Percentiles rank a stretch among this genome's conserved stretches.
Evolutionary conservation across 2,888 invertebrate species (phyloP).

Genomic region (Epirrita christyi): DNA sequence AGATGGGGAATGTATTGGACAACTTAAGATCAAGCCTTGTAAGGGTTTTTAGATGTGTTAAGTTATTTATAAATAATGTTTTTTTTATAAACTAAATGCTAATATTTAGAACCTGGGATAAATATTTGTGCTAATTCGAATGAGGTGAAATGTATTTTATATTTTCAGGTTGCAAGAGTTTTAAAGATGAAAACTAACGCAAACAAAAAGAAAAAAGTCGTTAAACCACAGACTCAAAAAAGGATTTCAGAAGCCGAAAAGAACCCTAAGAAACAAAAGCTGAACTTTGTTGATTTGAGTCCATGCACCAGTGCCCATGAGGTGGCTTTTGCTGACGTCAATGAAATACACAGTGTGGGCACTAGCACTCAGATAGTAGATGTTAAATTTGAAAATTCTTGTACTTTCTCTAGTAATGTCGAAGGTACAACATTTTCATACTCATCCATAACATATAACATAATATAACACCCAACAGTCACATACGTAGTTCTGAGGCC

Average conservation of each 20-base stretch:
- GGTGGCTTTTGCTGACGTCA: conserved; percentile 69
- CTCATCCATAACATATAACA: too few relatives aligned
- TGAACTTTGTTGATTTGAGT: conserved; percentile 23
- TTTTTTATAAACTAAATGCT: too few relatives aligned
- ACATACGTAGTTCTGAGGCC: too few relatives aligned
- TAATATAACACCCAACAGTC: too few relatives aligned
- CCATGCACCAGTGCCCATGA: conserved; percentile 43
- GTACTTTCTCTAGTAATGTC: conserved; percentile 12
- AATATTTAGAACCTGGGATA: too few relatives aligned
- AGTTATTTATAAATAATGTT: too few relatives aligned
- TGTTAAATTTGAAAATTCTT: conserved; percentile 51
- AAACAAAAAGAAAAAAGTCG: conserved; percentile 24
- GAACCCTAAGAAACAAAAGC: conserved; percentile 35
- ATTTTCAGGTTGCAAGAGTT: conserved; percentile 58
- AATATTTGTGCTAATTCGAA: too few relatives aligned
- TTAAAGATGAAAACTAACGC: conserved; percentile 33
- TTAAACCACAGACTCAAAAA: conserved; percentile 20
- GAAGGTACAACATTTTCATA: too few relatives aligned
- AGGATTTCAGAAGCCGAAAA: conserved; percentile 33
- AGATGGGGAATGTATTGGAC: too few relatives aligned
- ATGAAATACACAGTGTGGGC: conserved; percentile 49
- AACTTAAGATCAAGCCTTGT: too few relatives aligned
- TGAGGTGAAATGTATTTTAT: too few relatives aligned
- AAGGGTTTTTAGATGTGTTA: too few relatives aligned
- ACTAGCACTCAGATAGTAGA: conserved; percentile 41